Evolutionary conservation across 2,888 invertebrate species (phyloP), one percentile per base, ranked within the genome.

Genomic region (Pristionchus maxplancki): DNA sequence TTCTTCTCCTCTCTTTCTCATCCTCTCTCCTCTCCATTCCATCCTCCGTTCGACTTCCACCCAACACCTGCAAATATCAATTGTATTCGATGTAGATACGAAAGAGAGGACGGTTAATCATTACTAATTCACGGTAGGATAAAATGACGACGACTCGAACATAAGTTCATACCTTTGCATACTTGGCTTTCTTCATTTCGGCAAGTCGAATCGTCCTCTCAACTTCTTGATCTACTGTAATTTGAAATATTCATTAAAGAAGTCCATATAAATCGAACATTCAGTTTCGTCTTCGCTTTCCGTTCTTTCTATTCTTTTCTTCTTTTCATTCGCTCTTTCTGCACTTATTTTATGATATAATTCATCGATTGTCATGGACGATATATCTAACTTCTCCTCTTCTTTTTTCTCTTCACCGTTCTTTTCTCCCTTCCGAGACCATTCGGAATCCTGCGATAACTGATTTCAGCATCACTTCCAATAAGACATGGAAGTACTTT

Each of bases 251-350:
- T n/a, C 86, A 48, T 5, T n/a, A n/a, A 31, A 58, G 15, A 34
- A 34, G 9, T 44, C 34, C 13, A 37, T 37, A 71, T 1, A 71
- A 40, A 83, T 62, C 11, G 88, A 31, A 31, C 74, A n/a, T 28
- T 53, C 71, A 24, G 50, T 20, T 53, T 88, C 88, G n/a, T 87
- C 87, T 87, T 53, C 87, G 88, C 50, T 74, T 40, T 53, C 74
- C 20, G 17, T 50, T 64, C 44, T 5, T 37, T 64, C 64, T 17
- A 53, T 44, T 85, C 64, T 85, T 44, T 64, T 85, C 85, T 44
- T 64, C 64, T 28, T 64, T 28, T 62, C 40, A 24, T 44, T 53
- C 74, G 74, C 78, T 28, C 67, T n/a, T 37, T 34, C 83, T 11
- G 83, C 34, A 28, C 88, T 88, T 6, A 62, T 71, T 34, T 50